phyloP scores from a whole-genome alignment of 1,140 invertebrate genomes.

The Apolygus lucorum region DNA sequence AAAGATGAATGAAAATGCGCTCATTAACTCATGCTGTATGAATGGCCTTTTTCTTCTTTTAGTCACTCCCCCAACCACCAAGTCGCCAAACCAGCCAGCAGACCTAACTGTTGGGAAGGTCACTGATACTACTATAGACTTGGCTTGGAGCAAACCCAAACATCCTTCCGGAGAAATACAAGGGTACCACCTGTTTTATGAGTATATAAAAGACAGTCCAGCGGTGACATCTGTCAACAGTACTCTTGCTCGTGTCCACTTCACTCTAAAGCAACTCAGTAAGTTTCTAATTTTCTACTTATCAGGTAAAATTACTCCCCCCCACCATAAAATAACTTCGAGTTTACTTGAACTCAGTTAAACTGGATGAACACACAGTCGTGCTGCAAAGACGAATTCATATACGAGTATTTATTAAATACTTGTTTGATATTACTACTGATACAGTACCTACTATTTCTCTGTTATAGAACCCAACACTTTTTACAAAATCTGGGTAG shows the following conservation, averaged over 20 bases:
- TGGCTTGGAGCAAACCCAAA: constrained; percentile 69
- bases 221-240: constrained; percentile 44
- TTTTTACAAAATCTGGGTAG: constrained; percentile 76
- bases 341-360: too few relatives aligned
- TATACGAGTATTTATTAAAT: not conserved
- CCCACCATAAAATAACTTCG: too few relatives aligned
- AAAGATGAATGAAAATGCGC: too few relatives aligned
- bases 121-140: constrained; percentile 62
- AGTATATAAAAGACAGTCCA: constrained; percentile 47
- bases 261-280: constrained; percentile 52
- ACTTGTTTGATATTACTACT: constrained; percentile 24
- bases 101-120: constrained; percentile 68
- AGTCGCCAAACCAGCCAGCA: constrained; percentile 58
- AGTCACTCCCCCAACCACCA: too few relatives aligned
- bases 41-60: not conserved
- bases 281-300: constrained; percentile 40
- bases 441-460: not conserved
- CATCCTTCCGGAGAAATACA: constrained; percentile 58
- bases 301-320: too few relatives aligned
- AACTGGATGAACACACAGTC: too few relatives aligned
- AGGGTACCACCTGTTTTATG: constrained; percentile 59
- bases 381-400: too few relatives aligned
- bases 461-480: constrained; percentile 60
- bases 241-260: constrained; percentile 43
- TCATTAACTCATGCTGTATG: too few relatives aligned